These are phyloP conservation scores for Lota lota DNA, from an alignment of 2,113 vertebrate species.

Conservation along the genomic window DNA sequence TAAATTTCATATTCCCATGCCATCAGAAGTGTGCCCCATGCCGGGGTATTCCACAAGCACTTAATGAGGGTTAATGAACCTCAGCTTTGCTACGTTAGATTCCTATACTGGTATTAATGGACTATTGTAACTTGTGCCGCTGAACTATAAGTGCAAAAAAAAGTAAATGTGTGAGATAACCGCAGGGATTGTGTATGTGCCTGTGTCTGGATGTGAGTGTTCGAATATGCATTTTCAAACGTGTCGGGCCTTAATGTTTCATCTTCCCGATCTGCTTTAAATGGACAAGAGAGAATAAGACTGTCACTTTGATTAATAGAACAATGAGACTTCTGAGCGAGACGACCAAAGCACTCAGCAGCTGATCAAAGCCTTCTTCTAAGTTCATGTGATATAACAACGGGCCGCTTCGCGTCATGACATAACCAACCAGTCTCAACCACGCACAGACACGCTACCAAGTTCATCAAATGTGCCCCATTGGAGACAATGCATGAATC, in stretches of 20 bases:
- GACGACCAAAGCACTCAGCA: constrained; percentile 24
- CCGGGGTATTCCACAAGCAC: constrained; percentile 24
- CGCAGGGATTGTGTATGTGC: constrained; percentile 8
- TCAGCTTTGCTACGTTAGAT: constrained; percentile 31
- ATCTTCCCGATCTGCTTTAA: constrained; percentile 32
- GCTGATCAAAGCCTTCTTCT: constrained; percentile 24
- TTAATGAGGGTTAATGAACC: constrained; percentile 15
- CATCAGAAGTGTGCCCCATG: constrained; percentile 19
- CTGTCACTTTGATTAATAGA: constrained; percentile 34
- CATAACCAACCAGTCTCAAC: not conserved
- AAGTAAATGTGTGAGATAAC: constrained; percentile 19
- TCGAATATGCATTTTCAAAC: constrained; percentile 4
- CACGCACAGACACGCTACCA: not conserved
- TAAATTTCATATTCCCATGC: constrained; percentile 12
- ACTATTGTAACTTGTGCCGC: constrained; percentile 9
- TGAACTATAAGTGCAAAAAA: constrained; percentile 11
- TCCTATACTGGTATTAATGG: constrained; percentile 24
- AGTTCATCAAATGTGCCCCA: too few relatives aligned
- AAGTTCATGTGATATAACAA: constrained; percentile 20
- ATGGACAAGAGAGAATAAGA: constrained; percentile 22
- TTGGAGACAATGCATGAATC: too few relatives aligned
- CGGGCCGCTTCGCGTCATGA: constrained; percentile 14
- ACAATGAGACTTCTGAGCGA: constrained; percentile 26
- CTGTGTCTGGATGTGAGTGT: constrained; percentile 11
- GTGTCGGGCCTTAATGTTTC: constrained; percentile 14